Percentiles rank a stretch among this genome's conserved stretches.
Conservation (phyloP, 1,140 invertebrate species). For the Brachionus calyciflorus region DNA sequence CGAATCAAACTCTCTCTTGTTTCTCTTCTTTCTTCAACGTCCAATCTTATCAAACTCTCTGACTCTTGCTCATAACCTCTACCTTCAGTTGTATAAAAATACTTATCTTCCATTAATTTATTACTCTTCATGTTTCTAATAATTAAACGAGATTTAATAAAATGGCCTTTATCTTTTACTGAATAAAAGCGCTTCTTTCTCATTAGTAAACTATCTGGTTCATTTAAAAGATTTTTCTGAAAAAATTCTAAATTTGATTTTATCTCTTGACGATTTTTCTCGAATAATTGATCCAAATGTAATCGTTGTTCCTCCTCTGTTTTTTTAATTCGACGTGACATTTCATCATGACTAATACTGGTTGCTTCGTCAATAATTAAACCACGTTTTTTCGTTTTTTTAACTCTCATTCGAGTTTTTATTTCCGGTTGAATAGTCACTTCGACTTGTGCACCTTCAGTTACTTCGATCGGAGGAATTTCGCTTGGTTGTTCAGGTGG, state of each 20-base stretch:
- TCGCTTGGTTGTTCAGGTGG: neutral
- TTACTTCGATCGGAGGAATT: too few relatives aligned
- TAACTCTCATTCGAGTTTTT: neutral
- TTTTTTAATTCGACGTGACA: neutral
- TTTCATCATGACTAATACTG: neutral
- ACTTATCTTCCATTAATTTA: neutral
- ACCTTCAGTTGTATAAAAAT: neutral
- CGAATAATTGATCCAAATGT: neutral
- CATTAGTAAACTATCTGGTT: neutral
- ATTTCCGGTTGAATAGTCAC: neutral
- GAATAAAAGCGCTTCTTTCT: neutral
- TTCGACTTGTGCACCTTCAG: neutral
- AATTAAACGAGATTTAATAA: neutral
- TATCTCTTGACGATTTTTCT: neutral
- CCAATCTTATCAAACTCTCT: neutral
- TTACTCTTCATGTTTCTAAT: neutral
- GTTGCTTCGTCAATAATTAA: neutral
- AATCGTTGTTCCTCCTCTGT: neutral
- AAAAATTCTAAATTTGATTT: constrained; percentile 7
- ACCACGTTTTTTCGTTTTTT: neutral
- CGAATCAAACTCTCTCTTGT: neutral
- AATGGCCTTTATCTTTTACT: neutral
- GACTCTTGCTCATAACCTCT: neutral
- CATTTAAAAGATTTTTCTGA: neutral
- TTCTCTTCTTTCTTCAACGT: neutral